Percentiles rank a stretch among this genome's conserved stretches.
Conservation (phyloP, 2,888 invertebrate species). For the Pyrocoelia pectoralis region DNA sequence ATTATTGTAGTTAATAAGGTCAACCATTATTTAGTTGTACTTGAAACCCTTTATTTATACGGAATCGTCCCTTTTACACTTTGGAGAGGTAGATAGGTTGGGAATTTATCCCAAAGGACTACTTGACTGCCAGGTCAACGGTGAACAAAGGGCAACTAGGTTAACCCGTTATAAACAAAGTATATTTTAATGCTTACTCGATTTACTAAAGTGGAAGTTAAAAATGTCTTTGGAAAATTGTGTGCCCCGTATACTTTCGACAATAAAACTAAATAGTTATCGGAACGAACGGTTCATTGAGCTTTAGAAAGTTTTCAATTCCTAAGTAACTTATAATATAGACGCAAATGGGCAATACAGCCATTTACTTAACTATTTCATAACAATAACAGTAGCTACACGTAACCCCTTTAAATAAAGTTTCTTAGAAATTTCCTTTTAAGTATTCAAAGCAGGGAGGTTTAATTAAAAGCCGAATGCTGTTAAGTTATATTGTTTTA, state of each 20-base stretch:
- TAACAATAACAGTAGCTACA: conserved; percentile 3
- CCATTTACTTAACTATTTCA: conserved; percentile 17
- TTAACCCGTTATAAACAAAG: conserved; percentile 30
- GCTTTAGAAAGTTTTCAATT: not conserved
- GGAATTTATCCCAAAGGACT: conserved; percentile 31
- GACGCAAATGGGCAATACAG: conserved; percentile 23
- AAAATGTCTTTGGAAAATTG: not conserved
- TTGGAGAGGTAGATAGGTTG: conserved; percentile 31
- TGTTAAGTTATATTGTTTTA: conserved; percentile 1
- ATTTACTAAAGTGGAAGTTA: not conserved
- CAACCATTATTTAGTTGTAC: conserved; percentile 19
- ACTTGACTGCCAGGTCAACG: conserved; percentile 34
- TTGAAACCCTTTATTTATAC: conserved; percentile 23
- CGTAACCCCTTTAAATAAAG: not conserved
- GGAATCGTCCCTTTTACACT: conserved; percentile 28
- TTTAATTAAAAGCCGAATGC: not conserved
- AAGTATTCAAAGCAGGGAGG: not conserved
- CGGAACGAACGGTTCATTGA: not conserved
- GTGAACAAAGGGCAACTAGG: conserved; percentile 20
- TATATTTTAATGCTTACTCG: not conserved
- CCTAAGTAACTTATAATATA: conserved; percentile 14
- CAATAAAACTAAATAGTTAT: conserved; percentile 21
- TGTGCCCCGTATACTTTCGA: not conserved
- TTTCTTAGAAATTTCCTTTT: not conserved
- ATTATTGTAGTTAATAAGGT: not conserved